Evolutionary conservation across 2,113 vertebrate genomes (phyloP), one percentile per base, ranked within the genome.

Genomic region (Puffinus mauretanicus): DNA sequence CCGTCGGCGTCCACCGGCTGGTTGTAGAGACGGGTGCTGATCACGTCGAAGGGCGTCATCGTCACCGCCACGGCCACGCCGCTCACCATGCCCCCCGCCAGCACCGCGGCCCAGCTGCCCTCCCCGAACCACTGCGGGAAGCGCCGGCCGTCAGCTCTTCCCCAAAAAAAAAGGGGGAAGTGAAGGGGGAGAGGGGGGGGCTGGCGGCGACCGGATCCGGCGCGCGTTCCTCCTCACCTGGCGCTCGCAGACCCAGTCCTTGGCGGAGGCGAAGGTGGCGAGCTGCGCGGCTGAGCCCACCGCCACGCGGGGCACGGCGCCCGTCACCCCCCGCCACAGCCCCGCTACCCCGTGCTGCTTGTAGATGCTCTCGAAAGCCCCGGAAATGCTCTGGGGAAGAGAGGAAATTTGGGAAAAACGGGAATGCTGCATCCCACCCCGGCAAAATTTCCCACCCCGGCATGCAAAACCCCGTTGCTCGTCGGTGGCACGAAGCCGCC

Each of bases 1-100:
- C 97, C 98, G 9, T 97, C 73, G 16, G 98, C 91, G 1, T 99
- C 98, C 97, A 99, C 99, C 0, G 99, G 99, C 97, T 99, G 99
- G 96, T 99, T 99, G 98, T 99, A 99, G 30, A 99, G 99, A 19
- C 99, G 98, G 0, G 99, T 99, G 95, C 99, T 99, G 93, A 99
- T 97, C 96, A 99, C 99, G 1, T 99, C 99, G 19, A 99, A 99
- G 4, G 99, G 99, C 0, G 99, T 99, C 99, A 99, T 99, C 9
- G 98, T 98, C 44, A 98, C 93, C 0, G 98, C 98, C 95, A 99
- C 99, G 0, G 98, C 99, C 4, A 99, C 93, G 0, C 99, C 99
- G 81, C 99, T 99, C 87, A 99, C 97, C 98, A 98, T 98, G 78
- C 99, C 99, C 5, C 98, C 99, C 0, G 98, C 96, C 96, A 99